Evolutionary conservation across 2,797 vertebrate species (phyloP).

Genomic region (Apogon talboti): DNA sequence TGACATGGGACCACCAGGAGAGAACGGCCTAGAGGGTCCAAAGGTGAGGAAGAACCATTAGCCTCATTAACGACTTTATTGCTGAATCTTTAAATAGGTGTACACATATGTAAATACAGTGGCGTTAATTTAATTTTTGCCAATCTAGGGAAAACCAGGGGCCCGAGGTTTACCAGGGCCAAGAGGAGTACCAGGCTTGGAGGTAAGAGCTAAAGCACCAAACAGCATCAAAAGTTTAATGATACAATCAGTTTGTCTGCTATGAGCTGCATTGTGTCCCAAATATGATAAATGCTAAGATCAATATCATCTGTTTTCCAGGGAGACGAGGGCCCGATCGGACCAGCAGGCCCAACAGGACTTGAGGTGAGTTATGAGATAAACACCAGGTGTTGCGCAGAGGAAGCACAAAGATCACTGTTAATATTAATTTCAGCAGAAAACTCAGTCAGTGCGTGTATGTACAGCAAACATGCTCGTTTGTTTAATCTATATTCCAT

Average conservation of each 20-base stretch:
- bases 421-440: slow-evolving; percentile 10
- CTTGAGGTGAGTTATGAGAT: slow-evolving; percentile 88
- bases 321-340: slow-evolving; percentile 95
- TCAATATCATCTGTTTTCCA: slow-evolving; percentile 74
- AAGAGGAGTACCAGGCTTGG: slow-evolving; percentile 90
- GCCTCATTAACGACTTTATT: too few relatives aligned
- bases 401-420: background rate
- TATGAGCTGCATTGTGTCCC: slow-evolving; percentile 31
- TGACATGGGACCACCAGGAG: slow-evolving; percentile 96
- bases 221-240: slow-evolving; percentile 42
- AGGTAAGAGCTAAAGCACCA: slow-evolving; percentile 80
- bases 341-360: slow-evolving; percentile 91
- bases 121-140: slow-evolving; percentile 27
- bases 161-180: slow-evolving; percentile 95
- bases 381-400: slow-evolving; percentile 29
- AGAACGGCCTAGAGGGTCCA: slow-evolving; percentile 93
- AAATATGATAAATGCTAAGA: slow-evolving; percentile 48
- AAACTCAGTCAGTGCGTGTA: background rate
- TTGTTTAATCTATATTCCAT: slow-evolving; percentile 27
- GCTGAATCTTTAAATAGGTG: too few relatives aligned
- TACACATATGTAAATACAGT: background rate
- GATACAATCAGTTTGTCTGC: slow-evolving; percentile 19
- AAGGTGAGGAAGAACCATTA: slow-evolving; percentile 86
- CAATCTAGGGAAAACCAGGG: slow-evolving; percentile 91
- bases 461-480: slow-evolving; percentile 9